These are phyloP conservation scores for chimpanzee (Pan troglodytes) DNA, from an alignment of 2,113 vertebrate species.

Conservation along the genomic window NHGRI_mPanTro3-v2.1_pri NC_072398.2:76178501-76179000, in stretches of 20 bases:
- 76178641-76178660: background rate
- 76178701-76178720: background rate
- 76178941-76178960: background rate
- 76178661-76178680: background rate
- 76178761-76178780: background rate
- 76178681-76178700: background rate
- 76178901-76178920: background rate
- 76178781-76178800: background rate
- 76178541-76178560: background rate
- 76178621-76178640: background rate
- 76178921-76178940: background rate
- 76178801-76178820: background rate
- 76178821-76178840: background rate
- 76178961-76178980: background rate
- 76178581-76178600: background rate
- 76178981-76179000: background rate
- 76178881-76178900: background rate
- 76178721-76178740: background rate
- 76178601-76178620: background rate
- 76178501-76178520: background rate
- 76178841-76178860: background rate
- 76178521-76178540: background rate
- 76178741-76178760: background rate
- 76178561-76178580: background rate
- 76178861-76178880: background rate